Evolutionary conservation across 2,888 invertebrate genomes (phyloP).

Genomic region (Margaritifera margaritifera): DNA sequence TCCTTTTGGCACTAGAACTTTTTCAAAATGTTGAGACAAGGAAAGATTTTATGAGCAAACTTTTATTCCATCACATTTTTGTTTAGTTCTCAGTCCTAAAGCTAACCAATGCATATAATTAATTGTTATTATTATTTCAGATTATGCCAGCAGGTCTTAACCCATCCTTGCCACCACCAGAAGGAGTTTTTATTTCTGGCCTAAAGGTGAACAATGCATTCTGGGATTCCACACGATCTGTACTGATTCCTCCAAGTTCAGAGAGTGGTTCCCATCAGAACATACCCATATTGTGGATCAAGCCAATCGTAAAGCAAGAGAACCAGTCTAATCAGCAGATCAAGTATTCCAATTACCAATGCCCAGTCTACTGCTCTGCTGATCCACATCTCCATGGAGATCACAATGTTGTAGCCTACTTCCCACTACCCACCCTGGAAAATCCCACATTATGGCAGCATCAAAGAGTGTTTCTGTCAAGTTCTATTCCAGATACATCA

Average conservation of each 20-base stretch:
- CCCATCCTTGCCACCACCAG: slow-evolving; percentile 51
- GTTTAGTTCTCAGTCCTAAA: no score
- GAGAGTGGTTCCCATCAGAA: slow-evolving; percentile 38
- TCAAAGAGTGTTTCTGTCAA: slow-evolving; percentile 49
- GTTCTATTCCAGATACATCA: slow-evolving; percentile 5
- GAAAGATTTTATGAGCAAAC: no score
- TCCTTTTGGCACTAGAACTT: no score
- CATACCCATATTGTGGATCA: slow-evolving; percentile 63
- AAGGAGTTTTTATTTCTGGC: slow-evolving; percentile 61
- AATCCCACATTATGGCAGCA: slow-evolving; percentile 52
- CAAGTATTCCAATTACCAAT: slow-evolving; percentile 46
- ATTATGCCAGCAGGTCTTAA: slow-evolving; percentile 58
- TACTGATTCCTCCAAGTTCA: slow-evolving; percentile 46
- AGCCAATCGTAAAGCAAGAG: slow-evolving; percentile 45
- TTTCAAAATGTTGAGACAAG: no score
- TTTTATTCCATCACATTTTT: no score
- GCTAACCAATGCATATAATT: no score
- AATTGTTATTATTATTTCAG: slow-evolving; percentile 33
- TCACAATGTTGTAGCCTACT: slow-evolving; percentile 43
- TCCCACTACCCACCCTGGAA: slow-evolving; percentile 50
- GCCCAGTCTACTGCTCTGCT: slow-evolving; percentile 52
- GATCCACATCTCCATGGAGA: slow-evolving; percentile 47
- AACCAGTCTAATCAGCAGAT: slow-evolving; percentile 15
- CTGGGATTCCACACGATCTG: slow-evolving; percentile 58
- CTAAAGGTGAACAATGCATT: slow-evolving; percentile 63